phyloP scores from a whole-genome alignment of 2,888 invertebrate species.

The Lysandra coridon region DNA sequence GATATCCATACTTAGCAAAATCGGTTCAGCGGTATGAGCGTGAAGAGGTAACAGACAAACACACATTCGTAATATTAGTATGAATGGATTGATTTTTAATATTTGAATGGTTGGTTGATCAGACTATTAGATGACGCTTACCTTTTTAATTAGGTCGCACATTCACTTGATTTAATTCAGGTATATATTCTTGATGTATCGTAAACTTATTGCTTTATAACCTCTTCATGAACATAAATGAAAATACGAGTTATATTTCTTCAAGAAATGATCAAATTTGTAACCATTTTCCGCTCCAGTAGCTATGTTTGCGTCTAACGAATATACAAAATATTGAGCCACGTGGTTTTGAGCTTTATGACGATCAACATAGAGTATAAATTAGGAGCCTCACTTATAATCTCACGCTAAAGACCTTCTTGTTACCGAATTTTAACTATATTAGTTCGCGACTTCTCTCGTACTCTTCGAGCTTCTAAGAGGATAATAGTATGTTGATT shows the following conservation, averaged over 20 bases:
- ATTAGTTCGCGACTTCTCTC: slow-evolving; percentile 9
- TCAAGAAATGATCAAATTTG: slow-evolving; percentile 18
- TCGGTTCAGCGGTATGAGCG: too few relatives aligned
- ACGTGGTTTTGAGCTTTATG: neutral
- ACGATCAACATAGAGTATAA: neutral
- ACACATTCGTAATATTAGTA: too few relatives aligned
- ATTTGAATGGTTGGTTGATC: too few relatives aligned
- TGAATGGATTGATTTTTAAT: too few relatives aligned
- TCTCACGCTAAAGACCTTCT: slow-evolving; percentile 1
- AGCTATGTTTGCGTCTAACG: neutral
- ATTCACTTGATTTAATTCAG: neutral
- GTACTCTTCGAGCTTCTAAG: neutral
- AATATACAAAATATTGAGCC: neutral
- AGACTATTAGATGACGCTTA: too few relatives aligned
- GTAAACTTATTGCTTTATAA: neutral
- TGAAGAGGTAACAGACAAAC: too few relatives aligned
- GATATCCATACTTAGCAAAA: too few relatives aligned
- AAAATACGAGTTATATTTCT: slow-evolving; percentile 13
- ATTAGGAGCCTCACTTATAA: neutral
- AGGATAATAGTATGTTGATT: slow-evolving; percentile 18
- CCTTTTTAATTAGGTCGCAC: neutral
- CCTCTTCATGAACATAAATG: slow-evolving; percentile 13
- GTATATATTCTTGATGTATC: neutral
- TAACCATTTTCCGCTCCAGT: slow-evolving; percentile 26
- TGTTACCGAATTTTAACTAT: slow-evolving; percentile 21